phyloP scores from a whole-genome alignment of 2,113 vertebrate genomes.

The Poeciliopsis prolifica region DNA sequence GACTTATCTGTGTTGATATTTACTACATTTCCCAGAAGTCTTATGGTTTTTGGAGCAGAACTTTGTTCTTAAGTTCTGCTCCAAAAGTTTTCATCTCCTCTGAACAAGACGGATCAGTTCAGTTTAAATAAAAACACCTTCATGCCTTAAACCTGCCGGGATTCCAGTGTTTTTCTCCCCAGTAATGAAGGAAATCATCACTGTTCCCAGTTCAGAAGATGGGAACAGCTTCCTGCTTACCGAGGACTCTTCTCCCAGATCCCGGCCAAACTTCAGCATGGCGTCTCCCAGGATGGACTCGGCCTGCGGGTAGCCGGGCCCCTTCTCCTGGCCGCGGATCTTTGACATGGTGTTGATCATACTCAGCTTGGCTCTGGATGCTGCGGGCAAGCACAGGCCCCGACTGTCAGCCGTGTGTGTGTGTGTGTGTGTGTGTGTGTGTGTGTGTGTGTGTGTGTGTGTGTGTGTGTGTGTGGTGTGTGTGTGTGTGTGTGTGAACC shows the following conservation, averaged over 20 bases:
- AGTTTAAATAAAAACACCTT: too few species aligned
- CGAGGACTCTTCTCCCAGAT: slow-evolving; percentile 95
- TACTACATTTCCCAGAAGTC: too few species aligned
- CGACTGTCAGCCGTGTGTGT: background rate
- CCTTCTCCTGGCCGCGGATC: slow-evolving; percentile 95
- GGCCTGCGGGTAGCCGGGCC: slow-evolving; percentile 93
- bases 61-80: too few species aligned
- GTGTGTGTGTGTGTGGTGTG: too few species aligned
- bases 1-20: too few species aligned
- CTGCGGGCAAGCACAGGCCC: slow-evolving; percentile 59
- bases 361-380: slow-evolving; percentile 94
- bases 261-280: slow-evolving; percentile 92
- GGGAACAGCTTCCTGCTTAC: slow-evolving; percentile 67
- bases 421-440: too few species aligned
- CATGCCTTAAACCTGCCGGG: too few species aligned
- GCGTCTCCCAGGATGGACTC: slow-evolving; percentile 91
- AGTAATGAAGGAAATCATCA: background rate
- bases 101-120: too few species aligned
- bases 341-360: slow-evolving; percentile 99
- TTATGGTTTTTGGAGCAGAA: too few species aligned
- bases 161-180: background rate
- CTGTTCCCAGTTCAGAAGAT: background rate
- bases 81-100: too few species aligned
- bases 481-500: background rate
- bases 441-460: too few species aligned